Base-by-base conservation (phyloP, 2,797 vertebrate species). In the Phyllotis vaccarum region DNA sequence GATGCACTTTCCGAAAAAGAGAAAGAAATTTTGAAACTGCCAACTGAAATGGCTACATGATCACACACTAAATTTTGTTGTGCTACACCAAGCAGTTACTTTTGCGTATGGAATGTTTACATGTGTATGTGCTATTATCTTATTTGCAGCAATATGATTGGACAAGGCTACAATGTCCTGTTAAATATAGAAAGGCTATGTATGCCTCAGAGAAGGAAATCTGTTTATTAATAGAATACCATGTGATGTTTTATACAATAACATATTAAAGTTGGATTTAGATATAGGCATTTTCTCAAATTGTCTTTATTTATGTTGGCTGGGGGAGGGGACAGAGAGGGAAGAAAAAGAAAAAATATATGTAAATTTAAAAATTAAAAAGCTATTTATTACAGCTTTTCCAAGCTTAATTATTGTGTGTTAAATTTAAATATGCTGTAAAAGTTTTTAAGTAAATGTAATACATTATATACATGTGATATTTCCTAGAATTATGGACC, bases 101-200 rank as follows among this genome's bases (percentile, higher is more conserved):
- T 76, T 76, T n/a, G 52, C 80, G 81, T 80, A n/a, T 85, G 58
- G 89, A 94, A 91, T 89, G n/a, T 66, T 78, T 40, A 79, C 75
- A 54, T 68, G 56, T 5, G 3, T 62, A 0, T 27, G 68, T 94
- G 9, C 64, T 56, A 80, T 29, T 1, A 49, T 54, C 80, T 90
- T 5, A 24, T n/a, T 9, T 80, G 91, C 12, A 49, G 29, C n/a
- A 74, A 70, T 9, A 46, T 46, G 6, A 7, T 54, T 64, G n/a
- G 5, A 80, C 46, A 21, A 86, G 40, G 3, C 10, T 43, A 29
- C 12, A 83, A 62, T 0, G 1, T 83, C 81, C 46, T 70, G 6
- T 83, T 68, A 70, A 27, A 16, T 58, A 58, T 58, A 29, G 22
- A 40, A 40, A 60, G 22, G 3, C 13, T 16, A 0, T 40, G 13